phyloP scores from a whole-genome alignment of 2,888 invertebrate species.

The Drosophila birchii region DNA sequence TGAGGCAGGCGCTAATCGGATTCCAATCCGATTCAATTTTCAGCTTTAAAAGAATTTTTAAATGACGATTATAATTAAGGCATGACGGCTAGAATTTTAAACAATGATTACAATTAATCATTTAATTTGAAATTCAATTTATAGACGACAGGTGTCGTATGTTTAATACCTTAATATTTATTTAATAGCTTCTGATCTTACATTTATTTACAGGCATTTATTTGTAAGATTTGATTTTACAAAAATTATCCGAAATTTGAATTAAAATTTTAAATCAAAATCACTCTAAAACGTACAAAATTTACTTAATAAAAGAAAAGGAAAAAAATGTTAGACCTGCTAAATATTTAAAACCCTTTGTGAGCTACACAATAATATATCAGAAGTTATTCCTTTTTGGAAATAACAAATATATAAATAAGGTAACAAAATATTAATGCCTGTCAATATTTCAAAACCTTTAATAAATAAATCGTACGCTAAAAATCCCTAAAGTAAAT shows the following conservation, averaged over 20 bases:
- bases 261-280: not conserved
- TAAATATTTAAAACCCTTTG: not conserved
- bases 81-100: not conserved
- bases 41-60: not conserved
- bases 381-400: not conserved
- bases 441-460: not conserved
- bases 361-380: not conserved
- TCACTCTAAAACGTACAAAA: not conserved
- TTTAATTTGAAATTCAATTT: too few species aligned
- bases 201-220: not conserved
- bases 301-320: not conserved
- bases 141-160: too few species aligned
- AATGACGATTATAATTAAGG: conserved; percentile 6
- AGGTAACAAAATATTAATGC: not conserved
- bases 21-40: not conserved
- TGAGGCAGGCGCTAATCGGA: conserved; percentile 8
- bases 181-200: not conserved
- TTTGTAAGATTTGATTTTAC: not conserved
- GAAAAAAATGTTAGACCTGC: not conserved
- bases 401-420: not conserved
- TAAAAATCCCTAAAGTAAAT: not conserved
- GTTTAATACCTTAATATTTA: not conserved
- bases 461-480: not conserved
- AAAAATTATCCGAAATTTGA: not conserved
- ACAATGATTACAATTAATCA: not conserved